A percentile compares a stretch with the other conserved stretches of the same genome.
phyloP scores from a whole-genome alignment of 1,140 invertebrate genomes.

The Leptestheria dahalacensis region DNA sequence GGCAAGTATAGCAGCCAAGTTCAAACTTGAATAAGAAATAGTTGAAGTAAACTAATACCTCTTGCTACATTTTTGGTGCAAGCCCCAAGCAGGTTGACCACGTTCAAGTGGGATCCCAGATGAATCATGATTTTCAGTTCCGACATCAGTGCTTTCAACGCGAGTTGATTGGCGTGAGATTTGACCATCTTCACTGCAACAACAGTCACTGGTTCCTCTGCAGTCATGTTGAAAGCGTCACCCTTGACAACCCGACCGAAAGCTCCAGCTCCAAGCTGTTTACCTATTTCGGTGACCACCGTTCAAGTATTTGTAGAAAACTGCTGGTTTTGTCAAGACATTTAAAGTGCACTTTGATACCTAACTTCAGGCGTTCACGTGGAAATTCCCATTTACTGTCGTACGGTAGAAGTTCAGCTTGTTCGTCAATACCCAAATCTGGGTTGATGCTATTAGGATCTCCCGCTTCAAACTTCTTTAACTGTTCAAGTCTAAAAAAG shows the following conservation, averaged over 20 bases:
- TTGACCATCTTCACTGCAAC: conserved; percentile 82
- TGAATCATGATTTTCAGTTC: conserved; percentile 95
- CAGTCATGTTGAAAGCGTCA: conserved; percentile 54
- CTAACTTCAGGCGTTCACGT: conserved; percentile 61
- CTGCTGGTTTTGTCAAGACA: no score
- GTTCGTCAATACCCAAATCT: conserved; percentile 71
- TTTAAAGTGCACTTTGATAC: conserved; percentile 31
- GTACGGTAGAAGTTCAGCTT: conserved; percentile 80
- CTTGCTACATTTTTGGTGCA: conserved; percentile 79
- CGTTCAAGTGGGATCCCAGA: conserved; percentile 83
- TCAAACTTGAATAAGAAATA: no score
- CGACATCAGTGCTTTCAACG: conserved; percentile 63
- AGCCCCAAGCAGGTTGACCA: conserved; percentile 85
- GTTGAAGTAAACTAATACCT: no score
- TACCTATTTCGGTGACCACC: conserved; percentile 45
- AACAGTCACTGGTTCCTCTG: conserved; percentile 47
- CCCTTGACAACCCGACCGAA: conserved; percentile 88
- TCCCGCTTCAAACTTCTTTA: conserved; percentile 55
- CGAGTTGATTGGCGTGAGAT: conserved; percentile 48
- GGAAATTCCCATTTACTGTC: conserved; percentile 82
- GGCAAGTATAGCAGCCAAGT: not conserved
- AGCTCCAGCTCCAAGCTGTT: conserved; percentile 73
- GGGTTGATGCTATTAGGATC: conserved; percentile 67
- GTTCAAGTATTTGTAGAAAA: no score
- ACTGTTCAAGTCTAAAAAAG: conserved; percentile 16